Conservation (phyloP, 2,888 invertebrate genomes). For the Drosophila nr. fundita region DNA sequence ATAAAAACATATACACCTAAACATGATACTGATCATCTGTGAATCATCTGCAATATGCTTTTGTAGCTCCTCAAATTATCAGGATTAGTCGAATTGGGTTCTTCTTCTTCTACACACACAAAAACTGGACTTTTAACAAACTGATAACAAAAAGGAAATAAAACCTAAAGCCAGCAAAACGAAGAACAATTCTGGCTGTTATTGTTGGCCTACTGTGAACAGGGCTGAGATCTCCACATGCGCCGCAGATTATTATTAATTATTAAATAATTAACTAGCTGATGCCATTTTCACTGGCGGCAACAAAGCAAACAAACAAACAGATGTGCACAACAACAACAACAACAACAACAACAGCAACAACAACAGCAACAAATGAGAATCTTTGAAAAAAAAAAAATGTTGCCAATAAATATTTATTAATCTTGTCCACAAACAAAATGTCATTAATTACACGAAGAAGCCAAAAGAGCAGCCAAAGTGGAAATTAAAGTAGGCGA, state of each 20-base stretch:
- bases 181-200: neutral
- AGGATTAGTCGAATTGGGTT: neutral
- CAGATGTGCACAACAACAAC: constrained; percentile 27
- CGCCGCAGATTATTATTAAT: constrained; percentile 55
- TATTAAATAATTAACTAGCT: constrained; percentile 54
- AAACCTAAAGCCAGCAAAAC: neutral
- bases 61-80: neutral
- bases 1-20: neutral
- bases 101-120: no score
- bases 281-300: constrained; percentile 35
- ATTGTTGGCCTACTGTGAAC: constrained; percentile 33
- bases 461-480: neutral
- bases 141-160: neutral
- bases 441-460: constrained; percentile 53
- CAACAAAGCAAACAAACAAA: constrained; percentile 29
- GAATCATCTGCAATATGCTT: neutral
- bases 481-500: neutral
- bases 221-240: constrained; percentile 42
- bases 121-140: neutral
- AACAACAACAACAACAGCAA: neutral
- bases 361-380: constrained; percentile 6
- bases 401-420: constrained; percentile 61
- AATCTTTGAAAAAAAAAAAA: constrained; percentile 25
- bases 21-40: neutral
- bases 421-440: constrained; percentile 53